Conservation (phyloP, 2,797 vertebrate species). For the Chaenodraco wilsoni region DNA sequence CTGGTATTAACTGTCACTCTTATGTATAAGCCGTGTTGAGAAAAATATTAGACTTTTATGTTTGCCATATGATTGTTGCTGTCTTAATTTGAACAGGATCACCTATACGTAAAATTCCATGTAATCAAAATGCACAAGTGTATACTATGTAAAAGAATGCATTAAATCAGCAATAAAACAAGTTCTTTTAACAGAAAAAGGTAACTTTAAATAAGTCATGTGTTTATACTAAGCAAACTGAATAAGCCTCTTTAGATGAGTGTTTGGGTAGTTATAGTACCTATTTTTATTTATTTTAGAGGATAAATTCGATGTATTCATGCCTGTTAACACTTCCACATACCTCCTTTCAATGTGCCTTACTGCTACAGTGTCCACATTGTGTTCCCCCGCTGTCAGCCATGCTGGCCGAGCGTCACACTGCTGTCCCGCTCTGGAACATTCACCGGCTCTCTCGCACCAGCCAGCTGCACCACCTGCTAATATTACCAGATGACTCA, state of each 20-base stretch:
- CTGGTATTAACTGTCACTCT: constrained; percentile 56
- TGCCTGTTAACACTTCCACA: constrained; percentile 15
- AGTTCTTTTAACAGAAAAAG: constrained; percentile 60
- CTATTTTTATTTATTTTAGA: constrained; percentile 27
- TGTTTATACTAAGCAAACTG: constrained; percentile 1
- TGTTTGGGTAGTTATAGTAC: not conserved
- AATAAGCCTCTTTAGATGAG: not conserved
- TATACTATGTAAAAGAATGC: constrained; percentile 64
- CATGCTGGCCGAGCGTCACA: constrained; percentile 33
- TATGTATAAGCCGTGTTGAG: constrained; percentile 48
- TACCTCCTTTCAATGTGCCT: constrained; percentile 21
- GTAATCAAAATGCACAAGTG: constrained; percentile 60
- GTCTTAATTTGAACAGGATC: constrained; percentile 62
- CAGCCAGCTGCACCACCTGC: constrained; percentile 53
- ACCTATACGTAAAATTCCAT: constrained; percentile 49
- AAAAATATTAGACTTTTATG: constrained; percentile 45
- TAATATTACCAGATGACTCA: constrained; percentile 76
- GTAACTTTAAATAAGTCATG: constrained; percentile 1
- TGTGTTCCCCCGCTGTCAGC: constrained; percentile 42
- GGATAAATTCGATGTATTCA: constrained; percentile 27
- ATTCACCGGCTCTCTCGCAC: constrained; percentile 54
- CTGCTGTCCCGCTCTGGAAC: constrained; percentile 64
- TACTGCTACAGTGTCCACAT: constrained; percentile 50
- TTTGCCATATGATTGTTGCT: constrained; percentile 59
- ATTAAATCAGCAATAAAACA: constrained; percentile 80